Evolutionary conservation across 2,888 invertebrate species (phyloP).

Genomic region (Andrena bucephala): DNA sequence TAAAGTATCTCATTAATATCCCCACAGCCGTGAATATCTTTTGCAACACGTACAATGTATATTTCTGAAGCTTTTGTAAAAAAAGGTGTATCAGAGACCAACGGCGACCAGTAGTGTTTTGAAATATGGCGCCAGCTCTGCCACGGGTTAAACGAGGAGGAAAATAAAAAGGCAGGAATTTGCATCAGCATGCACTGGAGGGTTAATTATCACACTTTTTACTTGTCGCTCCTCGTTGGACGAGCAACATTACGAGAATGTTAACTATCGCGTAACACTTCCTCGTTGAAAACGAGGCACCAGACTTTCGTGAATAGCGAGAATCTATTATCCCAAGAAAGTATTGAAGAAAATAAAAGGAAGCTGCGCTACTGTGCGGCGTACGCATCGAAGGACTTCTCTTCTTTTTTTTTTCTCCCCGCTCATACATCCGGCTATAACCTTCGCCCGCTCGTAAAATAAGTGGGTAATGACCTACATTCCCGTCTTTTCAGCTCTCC

Average conservation of each 20-base stretch:
- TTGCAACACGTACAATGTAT: no score
- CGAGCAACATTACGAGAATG: constrained; percentile 24
- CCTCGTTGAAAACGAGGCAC: constrained; percentile 22
- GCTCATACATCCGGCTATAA: constrained; percentile 6
- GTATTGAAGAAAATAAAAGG: constrained; percentile 47
- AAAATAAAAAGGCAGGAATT: not conserved
- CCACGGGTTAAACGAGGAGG: no score
- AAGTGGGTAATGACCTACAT: constrained; percentile 50
- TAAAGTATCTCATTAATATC: no score
- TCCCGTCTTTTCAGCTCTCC: constrained; percentile 30
- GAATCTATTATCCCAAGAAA: constrained; percentile 47
- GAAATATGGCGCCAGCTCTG: no score
- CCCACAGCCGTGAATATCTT: no score
- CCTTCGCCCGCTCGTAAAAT: constrained; percentile 25
- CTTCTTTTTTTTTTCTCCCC: no score
- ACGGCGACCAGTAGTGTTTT: no score
- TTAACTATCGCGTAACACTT: constrained; percentile 12
- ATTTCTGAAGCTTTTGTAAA: no score
- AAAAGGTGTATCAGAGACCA: no score
- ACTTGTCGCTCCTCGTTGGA: not conserved
- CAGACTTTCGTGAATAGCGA: constrained; percentile 33
- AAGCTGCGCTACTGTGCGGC: constrained; percentile 40
- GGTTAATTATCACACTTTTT: constrained; percentile 4
- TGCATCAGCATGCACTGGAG: not conserved
- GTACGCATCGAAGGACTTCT: constrained; percentile 12